Base-by-base conservation (phyloP, 1,140 invertebrate species). In the Chlorops oryzae region DNA sequence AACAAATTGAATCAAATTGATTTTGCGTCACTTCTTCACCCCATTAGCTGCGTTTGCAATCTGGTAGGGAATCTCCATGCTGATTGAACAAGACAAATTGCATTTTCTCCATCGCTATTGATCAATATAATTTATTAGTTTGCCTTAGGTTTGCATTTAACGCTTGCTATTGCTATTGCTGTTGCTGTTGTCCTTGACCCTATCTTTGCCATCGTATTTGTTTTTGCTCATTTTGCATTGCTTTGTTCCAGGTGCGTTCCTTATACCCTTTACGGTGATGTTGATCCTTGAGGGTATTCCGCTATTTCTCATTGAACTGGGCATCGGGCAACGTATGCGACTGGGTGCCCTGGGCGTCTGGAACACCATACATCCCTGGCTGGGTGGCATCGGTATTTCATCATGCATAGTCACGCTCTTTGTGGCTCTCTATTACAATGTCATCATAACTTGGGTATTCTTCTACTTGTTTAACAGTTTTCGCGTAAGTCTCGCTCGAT, bases 371-470 rank as follows among this genome's bases (percentile, higher is more conserved):
- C 88, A 94, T 67, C 91, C 92, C 0, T 93, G 90, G 86, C 76
- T 93, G 47, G 90, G 90, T 5, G 90, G 89, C 32, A 88, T 92
- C 52, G 88, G 88, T 15, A 90, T 96, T 48, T 86, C 92, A 12
- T 89, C 87, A 45, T 92, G 90, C 62, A 83, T 96, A 40, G 92
- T 97, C 35, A 92, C 91, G 1, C 86, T 92, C 42, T 90, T 93
- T 65, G 90, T 95, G 17, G 88, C 88, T 2, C 79, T 97, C 27
- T 98, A 98, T 74, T 98, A 98, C 78, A 98, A 98, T 65, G 92
- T 97, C 56, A 97, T 98, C 68, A 94, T 98, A 62, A 94, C 93
- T 35, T 98, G 95, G 95, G 96, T 94, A 55, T 87, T 98, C 75
- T 98, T 86, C 72, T 98, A 97, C 67, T 82, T 93, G 46, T 92